Conservation (phyloP, 2,113 vertebrate species). For the Psophia crepitans region DNA sequence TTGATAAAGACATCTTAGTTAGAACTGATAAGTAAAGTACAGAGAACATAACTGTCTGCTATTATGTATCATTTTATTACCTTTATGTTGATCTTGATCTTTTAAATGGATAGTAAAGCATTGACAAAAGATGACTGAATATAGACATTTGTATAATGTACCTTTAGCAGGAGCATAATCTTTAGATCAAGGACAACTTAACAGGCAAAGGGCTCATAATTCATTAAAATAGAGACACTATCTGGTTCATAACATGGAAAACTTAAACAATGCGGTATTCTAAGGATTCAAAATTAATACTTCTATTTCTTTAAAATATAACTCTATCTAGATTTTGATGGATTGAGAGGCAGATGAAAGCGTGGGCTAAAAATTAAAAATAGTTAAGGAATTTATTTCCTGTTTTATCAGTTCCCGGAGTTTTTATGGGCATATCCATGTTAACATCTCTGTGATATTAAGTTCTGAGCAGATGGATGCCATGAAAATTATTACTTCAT, state of each 20-base stretch:
- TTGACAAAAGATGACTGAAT: conserved; percentile 70
- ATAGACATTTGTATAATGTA: conserved; percentile 70
- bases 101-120: conserved; percentile 71
- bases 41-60: conserved; percentile 74
- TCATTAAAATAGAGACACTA: conserved; percentile 64
- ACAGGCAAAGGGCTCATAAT: conserved; percentile 66
- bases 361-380: conserved; percentile 36
- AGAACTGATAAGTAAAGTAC: conserved; percentile 84
- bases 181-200: conserved; percentile 71
- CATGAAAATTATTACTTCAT: conserved; percentile 43
- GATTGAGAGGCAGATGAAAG: neutral
- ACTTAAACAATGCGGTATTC: conserved; percentile 52
- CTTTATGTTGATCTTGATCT: conserved; percentile 82
- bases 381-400: conserved; percentile 43
- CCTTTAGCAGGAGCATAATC: conserved; percentile 52
- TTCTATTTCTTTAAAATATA: conserved; percentile 32
- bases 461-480: conserved; percentile 49
- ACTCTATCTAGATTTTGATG: conserved; percentile 35
- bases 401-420: conserved; percentile 3
- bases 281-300: conserved; percentile 49
- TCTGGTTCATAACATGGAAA: conserved; percentile 62
- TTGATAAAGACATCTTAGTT: conserved; percentile 82
- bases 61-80: conserved; percentile 84
- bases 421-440: conserved; percentile 7
- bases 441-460: conserved; percentile 29